These are phyloP conservation scores for Ophion ventricosus DNA, from an alignment of 2,888 invertebrate genomes.

Conservation along the genomic window DNA sequence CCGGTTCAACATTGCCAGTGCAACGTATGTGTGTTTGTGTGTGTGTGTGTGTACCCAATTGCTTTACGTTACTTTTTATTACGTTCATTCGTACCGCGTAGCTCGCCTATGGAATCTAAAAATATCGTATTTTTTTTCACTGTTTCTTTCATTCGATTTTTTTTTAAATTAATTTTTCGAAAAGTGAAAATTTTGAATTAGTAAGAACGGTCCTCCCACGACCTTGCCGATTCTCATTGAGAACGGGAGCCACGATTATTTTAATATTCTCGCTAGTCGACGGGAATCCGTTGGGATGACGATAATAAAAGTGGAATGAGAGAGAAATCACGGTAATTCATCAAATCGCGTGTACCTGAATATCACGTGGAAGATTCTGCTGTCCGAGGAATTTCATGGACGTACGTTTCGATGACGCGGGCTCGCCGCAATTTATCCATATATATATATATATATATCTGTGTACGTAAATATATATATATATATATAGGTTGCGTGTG, in stretches of 20 bases:
- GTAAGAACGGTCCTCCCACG: neutral
- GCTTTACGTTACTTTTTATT: slow-evolving; percentile 38
- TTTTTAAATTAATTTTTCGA: neutral
- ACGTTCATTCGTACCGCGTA: neutral
- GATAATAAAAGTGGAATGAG: slow-evolving; percentile 8
- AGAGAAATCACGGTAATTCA: slow-evolving; percentile 41
- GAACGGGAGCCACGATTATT: neutral
- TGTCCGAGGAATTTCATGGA: slow-evolving; percentile 58
- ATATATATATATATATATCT: neutral
- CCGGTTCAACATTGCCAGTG: slow-evolving; percentile 29
- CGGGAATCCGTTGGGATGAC: neutral
- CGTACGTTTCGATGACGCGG: slow-evolving; percentile 31
- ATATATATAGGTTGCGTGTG: neutral
- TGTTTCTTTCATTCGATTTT: neutral
- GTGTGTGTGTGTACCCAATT: slow-evolving; percentile 8
- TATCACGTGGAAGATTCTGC: slow-evolving; percentile 21
- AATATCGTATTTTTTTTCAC: neutral
- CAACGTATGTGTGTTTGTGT: neutral
- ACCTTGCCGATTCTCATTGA: neutral
- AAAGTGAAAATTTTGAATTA: neutral
- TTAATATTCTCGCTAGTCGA: neutral
- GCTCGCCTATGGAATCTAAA: neutral
- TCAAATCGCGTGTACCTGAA: slow-evolving; percentile 30
- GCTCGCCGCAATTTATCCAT: slow-evolving; percentile 8
- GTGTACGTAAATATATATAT: neutral